phyloP scores from a whole-genome alignment of 2,797 vertebrate species.

The Pseudomugil tenellus region DNA sequence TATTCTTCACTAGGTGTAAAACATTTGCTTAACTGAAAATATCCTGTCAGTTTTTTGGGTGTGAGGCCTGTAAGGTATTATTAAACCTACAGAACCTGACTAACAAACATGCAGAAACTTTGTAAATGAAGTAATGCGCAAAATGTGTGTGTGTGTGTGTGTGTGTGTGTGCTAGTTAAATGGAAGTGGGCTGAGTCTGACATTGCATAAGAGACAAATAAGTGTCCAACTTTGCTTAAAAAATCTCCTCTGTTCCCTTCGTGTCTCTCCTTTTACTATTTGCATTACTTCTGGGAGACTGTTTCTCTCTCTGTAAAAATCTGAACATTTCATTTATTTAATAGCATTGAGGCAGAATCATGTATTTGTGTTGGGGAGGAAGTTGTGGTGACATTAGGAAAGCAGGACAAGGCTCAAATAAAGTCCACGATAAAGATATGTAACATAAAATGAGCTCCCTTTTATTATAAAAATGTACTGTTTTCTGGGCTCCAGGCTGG shows the following conservation, averaged over 20 bases:
- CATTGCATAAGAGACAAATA: constrained; percentile 62
- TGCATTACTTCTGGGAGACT: constrained; percentile 41
- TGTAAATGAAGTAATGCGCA: constrained; percentile 24
- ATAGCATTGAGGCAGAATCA: constrained; percentile 16
- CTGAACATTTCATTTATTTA: constrained; percentile 39
- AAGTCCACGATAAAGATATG: constrained; percentile 64
- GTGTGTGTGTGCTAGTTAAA: no score
- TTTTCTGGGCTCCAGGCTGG: background rate
- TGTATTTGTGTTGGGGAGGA: constrained; percentile 61
- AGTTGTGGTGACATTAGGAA: constrained; percentile 66
- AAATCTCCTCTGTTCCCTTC: constrained; percentile 36
- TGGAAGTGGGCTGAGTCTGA: constrained; percentile 55
- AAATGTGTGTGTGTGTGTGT: constrained; percentile 57
- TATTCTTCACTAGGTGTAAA: background rate
- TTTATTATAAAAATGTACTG: constrained; percentile 36
- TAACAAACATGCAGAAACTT: background rate
- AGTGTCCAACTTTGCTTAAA: constrained; percentile 41
- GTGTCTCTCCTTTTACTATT: constrained; percentile 28
- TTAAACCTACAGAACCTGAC: constrained; percentile 1
- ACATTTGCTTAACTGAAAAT: constrained; percentile 8
- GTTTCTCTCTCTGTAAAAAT: constrained; percentile 38
- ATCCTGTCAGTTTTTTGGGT: constrained; percentile 1
- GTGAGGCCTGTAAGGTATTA: constrained; percentile 5
- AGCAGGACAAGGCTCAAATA: constrained; percentile 58
- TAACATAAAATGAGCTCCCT: constrained; percentile 28